These are phyloP conservation scores for Drosophila malerkotliana DNA, from an alignment of 1,140 invertebrate genomes.

Conservation along the genomic window DNA sequence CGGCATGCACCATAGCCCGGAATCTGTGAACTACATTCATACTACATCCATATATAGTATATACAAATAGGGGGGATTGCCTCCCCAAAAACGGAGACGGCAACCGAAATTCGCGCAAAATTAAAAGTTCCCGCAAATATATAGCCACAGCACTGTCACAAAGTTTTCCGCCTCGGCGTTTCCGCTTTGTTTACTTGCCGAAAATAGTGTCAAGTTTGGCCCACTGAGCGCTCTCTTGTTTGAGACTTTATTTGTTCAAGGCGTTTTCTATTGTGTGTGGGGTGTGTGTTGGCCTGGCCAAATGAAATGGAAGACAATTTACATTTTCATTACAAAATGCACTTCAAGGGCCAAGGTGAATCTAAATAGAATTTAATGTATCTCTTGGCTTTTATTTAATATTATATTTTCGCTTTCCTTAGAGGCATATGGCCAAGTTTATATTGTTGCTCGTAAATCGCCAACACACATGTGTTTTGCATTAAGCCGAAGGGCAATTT, in stretches of 20 bases:
- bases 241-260: constrained; percentile 37
- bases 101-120: constrained; percentile 50
- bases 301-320: constrained; percentile 58
- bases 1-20: constrained; percentile 33
- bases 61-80: constrained; percentile 1
- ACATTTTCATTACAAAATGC: constrained; percentile 52
- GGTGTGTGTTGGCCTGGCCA: constrained; percentile 12
- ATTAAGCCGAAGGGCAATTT: constrained; percentile 54
- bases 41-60: neutral
- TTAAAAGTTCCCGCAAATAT: constrained; percentile 63
- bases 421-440: constrained; percentile 15
- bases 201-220: constrained; percentile 67
- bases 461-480: constrained; percentile 53
- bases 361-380: constrained; percentile 45
- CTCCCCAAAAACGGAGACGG: constrained; percentile 9
- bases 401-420: constrained; percentile 19
- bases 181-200: constrained; percentile 49
- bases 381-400: constrained; percentile 2
- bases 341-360: constrained; percentile 51
- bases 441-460: constrained; percentile 5
- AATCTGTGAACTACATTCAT: constrained; percentile 20
- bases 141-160: constrained; percentile 51
- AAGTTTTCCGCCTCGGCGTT: constrained; percentile 57
- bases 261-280: constrained; percentile 20
- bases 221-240: constrained; percentile 37